Percentiles rank a stretch among this genome's conserved stretches.
phyloP scores from a whole-genome alignment of 2,888 invertebrate species.

The Teleogryllus oceanicus region DNA sequence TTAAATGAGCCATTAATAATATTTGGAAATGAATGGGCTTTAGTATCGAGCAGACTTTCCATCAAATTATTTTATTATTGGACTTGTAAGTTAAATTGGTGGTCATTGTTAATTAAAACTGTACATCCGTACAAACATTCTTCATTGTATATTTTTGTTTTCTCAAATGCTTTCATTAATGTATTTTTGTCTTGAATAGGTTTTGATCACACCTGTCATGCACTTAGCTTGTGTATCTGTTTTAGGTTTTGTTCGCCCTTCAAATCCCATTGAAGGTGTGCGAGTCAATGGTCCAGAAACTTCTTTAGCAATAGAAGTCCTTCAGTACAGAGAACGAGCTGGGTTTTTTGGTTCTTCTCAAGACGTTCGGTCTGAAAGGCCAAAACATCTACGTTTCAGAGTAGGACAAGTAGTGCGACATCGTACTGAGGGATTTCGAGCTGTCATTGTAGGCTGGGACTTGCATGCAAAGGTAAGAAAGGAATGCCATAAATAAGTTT shows the following conservation, averaged over 20 bases:
- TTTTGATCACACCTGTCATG: background rate
- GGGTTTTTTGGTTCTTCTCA: constrained; percentile 49
- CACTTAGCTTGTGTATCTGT: background rate
- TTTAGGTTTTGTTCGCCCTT: constrained; percentile 27
- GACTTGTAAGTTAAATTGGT: too few relatives aligned
- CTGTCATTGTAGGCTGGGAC: constrained; percentile 56
- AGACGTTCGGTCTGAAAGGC: constrained; percentile 46
- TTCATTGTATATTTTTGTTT: too few relatives aligned
- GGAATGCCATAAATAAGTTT: background rate
- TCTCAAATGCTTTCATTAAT: too few relatives aligned
- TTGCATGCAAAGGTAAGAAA: constrained; percentile 44
- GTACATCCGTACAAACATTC: too few relatives aligned
- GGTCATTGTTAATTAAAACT: too few relatives aligned
- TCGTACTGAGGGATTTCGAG: constrained; percentile 49
- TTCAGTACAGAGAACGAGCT: constrained; percentile 44
- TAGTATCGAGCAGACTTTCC: too few relatives aligned
- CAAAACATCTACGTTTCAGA: constrained; percentile 48
- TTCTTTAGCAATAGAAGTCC: constrained; percentile 49
- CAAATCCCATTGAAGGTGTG: constrained; percentile 19
- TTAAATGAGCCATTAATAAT: too few relatives aligned
- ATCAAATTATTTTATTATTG: too few relatives aligned
- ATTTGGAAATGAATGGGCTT: too few relatives aligned
- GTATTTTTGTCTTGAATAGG: too few relatives aligned
- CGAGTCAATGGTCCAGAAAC: constrained; percentile 42
- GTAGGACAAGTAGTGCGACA: constrained; percentile 54